Base-by-base conservation (phyloP, 2,113 vertebrate species). In the Laterallus jamaicensis region DNA sequence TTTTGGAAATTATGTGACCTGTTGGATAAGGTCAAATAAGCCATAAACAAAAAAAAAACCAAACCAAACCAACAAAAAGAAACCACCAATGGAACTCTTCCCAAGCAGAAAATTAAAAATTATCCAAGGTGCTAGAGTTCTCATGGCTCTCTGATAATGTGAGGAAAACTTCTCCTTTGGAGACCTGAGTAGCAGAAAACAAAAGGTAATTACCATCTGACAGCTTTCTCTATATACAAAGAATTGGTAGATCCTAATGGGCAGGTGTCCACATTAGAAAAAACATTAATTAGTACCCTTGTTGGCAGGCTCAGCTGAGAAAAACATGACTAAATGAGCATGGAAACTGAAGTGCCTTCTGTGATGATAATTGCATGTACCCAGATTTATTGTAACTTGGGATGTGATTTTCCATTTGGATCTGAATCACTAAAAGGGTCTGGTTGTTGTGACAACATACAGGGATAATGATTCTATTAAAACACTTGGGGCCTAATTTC, bases 221-320 rank as follows among this genome's bases (percentile, higher is more conserved):
- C 54, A 92, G 66, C 47, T 82, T 86, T 40, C 78, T 91, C 58
- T 86, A 8, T 59, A 54, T 58, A n/a, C 47, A 62, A 93, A 90
- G 76, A 77, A 79, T 52, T 62, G 73, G 55, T 92, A 79, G 79
- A 21, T 90, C 83, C 81, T 92, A 86, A 85, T 50, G 85, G 92
- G 82, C 97, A 97, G 95, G 94, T 97, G 96, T 95, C 95, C 84
- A 73, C 21, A 78, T 88, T 84, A 90, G 73, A 68, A 95, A 93
- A 96, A 96, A 31, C 64, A 94, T 93, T 95, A 97, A 97, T 97
- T 95, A 95, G 52, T 90, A 58, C 4, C 59, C 83, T 92, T 77
- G 69, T 83, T 93, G 92, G 79, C 84, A 96, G 84, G 79, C 92
- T 95, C 59, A 95, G 66, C 75, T 91, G 71, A 91, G 66, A 80